A percentile compares a stretch with the other conserved stretches of the same genome.
phyloP scores from a whole-genome alignment of 2,797 vertebrate species.

The Microcaecilia unicolor region DNA sequence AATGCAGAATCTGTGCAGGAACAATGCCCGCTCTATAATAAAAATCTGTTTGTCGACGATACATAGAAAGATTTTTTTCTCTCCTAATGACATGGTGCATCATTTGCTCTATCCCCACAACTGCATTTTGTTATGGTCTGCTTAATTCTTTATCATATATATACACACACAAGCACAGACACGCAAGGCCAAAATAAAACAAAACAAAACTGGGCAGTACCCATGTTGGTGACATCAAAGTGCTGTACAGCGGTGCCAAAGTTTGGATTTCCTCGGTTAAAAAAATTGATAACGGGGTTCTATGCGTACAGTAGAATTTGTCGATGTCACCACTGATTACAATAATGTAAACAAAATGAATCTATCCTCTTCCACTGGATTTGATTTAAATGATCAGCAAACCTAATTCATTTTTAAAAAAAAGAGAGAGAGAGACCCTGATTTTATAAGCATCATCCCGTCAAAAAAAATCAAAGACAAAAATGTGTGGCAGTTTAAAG shows the following conservation, averaged over 20 bases:
- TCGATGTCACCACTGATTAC: too few species aligned
- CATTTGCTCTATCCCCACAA: conserved; percentile 1
- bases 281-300: too few species aligned
- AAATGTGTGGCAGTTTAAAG: conserved; percentile 39
- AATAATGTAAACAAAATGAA: too few species aligned
- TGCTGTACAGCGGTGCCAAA: conserved; percentile 8
- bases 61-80: conserved; percentile 18
- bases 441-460: conserved; percentile 32
- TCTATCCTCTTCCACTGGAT: too few species aligned
- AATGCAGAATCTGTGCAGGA: conserved; percentile 58
- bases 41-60: conserved; percentile 38
- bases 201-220: too few species aligned
- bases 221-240: conserved; percentile 2
- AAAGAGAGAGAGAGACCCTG: conserved; percentile 25
- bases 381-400: too few species aligned
- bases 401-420: too few species aligned
- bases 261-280: conserved; percentile 12
- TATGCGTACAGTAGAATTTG: background rate
- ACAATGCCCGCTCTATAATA: conserved; percentile 60
- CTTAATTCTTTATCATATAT: background rate
- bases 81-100: conserved; percentile 5
- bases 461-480: conserved; percentile 31
- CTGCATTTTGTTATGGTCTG: background rate
- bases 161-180: background rate
- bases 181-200: conserved; percentile 22